Evolutionary conservation across 2,888 invertebrate species (phyloP).

Genomic region (Aporophyla nigra): DNA sequence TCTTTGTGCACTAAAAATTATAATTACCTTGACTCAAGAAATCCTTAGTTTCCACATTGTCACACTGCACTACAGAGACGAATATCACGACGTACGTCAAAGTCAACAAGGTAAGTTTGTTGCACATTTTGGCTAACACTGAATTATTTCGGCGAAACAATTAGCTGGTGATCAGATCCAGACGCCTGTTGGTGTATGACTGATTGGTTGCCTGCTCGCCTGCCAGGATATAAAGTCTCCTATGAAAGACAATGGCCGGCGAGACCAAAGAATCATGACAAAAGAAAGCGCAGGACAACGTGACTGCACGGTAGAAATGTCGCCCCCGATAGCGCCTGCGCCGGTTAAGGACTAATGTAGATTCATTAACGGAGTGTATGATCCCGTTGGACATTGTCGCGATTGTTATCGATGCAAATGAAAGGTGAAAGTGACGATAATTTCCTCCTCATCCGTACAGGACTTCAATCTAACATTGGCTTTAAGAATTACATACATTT

Average conservation of each 20-base stretch:
- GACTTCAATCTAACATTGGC: conserved; percentile 21
- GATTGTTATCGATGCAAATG: conserved; percentile 81
- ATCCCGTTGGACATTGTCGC: conserved; percentile 81
- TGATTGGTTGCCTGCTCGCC: conserved; percentile 81
- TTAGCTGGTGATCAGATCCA: conserved; percentile 72
- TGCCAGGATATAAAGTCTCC: conserved; percentile 89
- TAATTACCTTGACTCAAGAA: conserved; percentile 80
- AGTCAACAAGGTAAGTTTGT: conserved; percentile 81
- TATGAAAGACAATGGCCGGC: conserved; percentile 86
- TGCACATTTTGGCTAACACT: conserved; percentile 79
- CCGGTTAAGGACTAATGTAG: conserved; percentile 84
- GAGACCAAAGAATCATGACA: conserved; percentile 84
- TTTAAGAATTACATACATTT: neutral
- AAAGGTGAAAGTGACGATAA: conserved; percentile 81
- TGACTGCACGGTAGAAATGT: conserved; percentile 86
- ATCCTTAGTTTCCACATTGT: conserved; percentile 74
- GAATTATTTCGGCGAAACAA: conserved; percentile 61
- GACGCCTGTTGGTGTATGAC: conserved; percentile 81
- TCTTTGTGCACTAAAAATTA: neutral
- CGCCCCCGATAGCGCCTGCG: conserved; percentile 82
- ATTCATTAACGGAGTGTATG: conserved; percentile 81
- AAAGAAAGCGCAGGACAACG: conserved; percentile 90
- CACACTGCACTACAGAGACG: conserved; percentile 81
- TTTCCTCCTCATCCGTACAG: conserved; percentile 41
- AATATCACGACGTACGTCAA: conserved; percentile 83